Percentiles rank a stretch among this genome's conserved stretches.
These are phyloP conservation scores for Drosophila repletoides DNA, from an alignment of 1,140 invertebrate species.

Conservation along the genomic window DNA sequence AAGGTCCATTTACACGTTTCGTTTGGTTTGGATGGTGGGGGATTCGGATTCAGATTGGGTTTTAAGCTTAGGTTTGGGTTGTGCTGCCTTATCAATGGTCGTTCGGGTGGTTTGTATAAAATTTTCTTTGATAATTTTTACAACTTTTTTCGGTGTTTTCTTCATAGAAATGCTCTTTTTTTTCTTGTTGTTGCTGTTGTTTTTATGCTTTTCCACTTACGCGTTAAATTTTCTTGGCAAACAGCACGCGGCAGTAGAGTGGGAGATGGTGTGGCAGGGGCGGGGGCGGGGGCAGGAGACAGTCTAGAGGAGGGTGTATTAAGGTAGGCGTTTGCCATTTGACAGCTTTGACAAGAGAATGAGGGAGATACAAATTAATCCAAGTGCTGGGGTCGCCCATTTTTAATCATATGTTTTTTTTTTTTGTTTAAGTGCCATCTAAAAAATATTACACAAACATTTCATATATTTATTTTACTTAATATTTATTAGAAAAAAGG, in stretches of 20 bases:
- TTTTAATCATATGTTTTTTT: too few relatives aligned
- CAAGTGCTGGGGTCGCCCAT: too few relatives aligned
- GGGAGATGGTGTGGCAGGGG: neutral
- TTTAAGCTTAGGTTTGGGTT: neutral
- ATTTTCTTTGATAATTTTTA: conserved; percentile 73
- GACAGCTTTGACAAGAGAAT: conserved; percentile 47
- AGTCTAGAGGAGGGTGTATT: too few relatives aligned
- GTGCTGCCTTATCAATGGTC: conserved; percentile 57
- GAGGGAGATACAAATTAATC: neutral
- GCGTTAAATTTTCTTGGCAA: conserved; percentile 67
- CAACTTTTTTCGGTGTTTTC: conserved; percentile 35
- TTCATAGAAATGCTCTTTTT: conserved; percentile 24
- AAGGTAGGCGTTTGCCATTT: conserved; percentile 45
- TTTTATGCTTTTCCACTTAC: conserved; percentile 64
- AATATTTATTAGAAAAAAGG: too few relatives aligned
- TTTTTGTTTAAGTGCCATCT: too few relatives aligned
- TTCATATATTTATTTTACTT: too few relatives aligned
- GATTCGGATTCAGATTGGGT: neutral
- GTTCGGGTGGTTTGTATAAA: conserved; percentile 49
- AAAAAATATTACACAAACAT: neutral
- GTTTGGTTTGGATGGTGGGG: conserved; percentile 18
- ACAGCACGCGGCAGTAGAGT: conserved; percentile 41
- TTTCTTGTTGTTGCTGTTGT: conserved; percentile 37
- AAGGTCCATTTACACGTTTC: conserved; percentile 76
- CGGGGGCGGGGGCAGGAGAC: neutral